phyloP scores from a whole-genome alignment of 2,888 invertebrate species.

The Calliphora vomitoria region DNA sequence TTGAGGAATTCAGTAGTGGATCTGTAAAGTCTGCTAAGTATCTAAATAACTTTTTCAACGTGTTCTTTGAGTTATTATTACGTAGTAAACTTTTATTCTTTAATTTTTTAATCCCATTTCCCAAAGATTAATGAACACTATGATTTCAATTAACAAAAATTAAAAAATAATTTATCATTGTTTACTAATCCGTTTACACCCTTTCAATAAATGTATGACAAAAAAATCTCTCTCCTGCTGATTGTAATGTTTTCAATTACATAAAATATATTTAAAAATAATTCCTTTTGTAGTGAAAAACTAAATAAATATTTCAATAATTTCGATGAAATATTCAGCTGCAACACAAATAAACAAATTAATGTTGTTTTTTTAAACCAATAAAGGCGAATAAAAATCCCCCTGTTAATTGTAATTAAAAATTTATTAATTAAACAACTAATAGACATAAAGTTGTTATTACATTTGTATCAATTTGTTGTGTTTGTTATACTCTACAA shows the following conservation, averaged over 20 bases:
- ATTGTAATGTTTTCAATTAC: neutral
- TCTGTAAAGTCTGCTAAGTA: too few species aligned
- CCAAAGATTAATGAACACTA: too few species aligned
- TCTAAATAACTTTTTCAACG: too few species aligned
- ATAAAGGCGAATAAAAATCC: neutral
- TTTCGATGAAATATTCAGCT: constrained; percentile 17
- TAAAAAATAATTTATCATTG: too few species aligned
- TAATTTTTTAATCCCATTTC: too few species aligned
- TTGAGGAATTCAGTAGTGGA: too few species aligned
- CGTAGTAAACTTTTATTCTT: too few species aligned
- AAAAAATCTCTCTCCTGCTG: neutral
- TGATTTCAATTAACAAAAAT: too few species aligned
- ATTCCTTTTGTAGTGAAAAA: neutral
- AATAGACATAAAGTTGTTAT: constrained; percentile 43
- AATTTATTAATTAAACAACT: constrained; percentile 58
- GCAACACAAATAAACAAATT: constrained; percentile 13
- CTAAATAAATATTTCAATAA: constrained; percentile 4
- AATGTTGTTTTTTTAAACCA: neutral
- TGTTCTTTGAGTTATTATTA: too few species aligned
- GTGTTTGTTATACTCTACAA: neutral
- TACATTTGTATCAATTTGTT: constrained; percentile 25
- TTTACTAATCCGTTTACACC: neutral
- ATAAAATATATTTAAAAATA: constrained; percentile 1
- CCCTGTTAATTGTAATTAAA: constrained; percentile 47
- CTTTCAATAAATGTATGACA: neutral